Base-by-base conservation (phyloP, 2,113 vertebrate species). In the Leucopternis melanops region DNA sequence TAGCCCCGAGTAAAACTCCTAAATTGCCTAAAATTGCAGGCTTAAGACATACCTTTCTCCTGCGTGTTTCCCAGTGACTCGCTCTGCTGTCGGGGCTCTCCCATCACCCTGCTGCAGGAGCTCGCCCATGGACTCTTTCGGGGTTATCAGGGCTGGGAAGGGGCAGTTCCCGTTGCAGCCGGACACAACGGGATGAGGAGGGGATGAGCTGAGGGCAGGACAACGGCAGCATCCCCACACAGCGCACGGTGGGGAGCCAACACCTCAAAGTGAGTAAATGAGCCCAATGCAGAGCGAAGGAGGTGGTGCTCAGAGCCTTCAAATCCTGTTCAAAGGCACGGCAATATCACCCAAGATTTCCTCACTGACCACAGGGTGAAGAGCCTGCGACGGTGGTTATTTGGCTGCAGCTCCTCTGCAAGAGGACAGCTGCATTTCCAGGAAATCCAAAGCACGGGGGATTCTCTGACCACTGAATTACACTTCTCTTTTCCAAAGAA, bases 401-500 rank as follows among this genome's bases (percentile, higher is more conserved):
- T 74, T 11, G 52, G 67, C 49, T 5, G 13, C 26, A 5, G 59
- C 74, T 80, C 82, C 71, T 62, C 57, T 13, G 58, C 6, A 6
- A 59, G 47, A 26, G 19, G 69, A 31, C 66, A 88, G 93, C 86
- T 80, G 94, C 92, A 73, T 29, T 95, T 84, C 94, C 96, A 90
- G 93, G 88, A 96, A 93, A 82, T 45, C 90, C 82, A 16, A 16
- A 70, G 26, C 4, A 0, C 1, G 4, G 69, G 81, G 45, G 61
- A 86, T 92, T 94, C 84, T 93, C 81, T 49, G 54, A 45, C 67
- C 74, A 7, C 84, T 5, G 44, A 78, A 62, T 81, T 18, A 10
- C 67, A 92, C 96, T 97, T 96, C 96, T 62, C 89, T 71, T 97
- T 97, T 95, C 96, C 96, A 27, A 59, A 82, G 86, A 81, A 95